Percentiles rank a stretch among this genome's conserved stretches.
Evolutionary conservation across 2,888 invertebrate species (phyloP).

Genomic region (Herminia tarsipennalis): DNA sequence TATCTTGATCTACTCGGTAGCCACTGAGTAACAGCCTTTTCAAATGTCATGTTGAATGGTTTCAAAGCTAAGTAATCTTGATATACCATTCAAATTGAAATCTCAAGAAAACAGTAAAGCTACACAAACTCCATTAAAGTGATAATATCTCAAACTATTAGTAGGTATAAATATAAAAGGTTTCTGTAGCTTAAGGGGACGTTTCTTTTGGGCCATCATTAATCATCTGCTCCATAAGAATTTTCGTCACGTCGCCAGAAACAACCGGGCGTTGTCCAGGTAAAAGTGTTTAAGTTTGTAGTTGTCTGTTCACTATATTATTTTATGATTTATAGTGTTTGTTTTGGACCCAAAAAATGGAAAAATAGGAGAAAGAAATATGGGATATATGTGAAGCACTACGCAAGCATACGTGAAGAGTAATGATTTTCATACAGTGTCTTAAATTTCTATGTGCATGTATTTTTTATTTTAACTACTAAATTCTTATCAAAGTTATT

Average conservation of each 20-base stretch:
- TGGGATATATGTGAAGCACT: too few species aligned
- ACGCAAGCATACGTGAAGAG: too few species aligned
- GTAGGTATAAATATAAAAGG: constrained; percentile 24
- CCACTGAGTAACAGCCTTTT: too few species aligned
- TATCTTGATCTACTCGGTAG: too few species aligned
- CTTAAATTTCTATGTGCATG: too few species aligned
- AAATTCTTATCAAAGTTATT: too few species aligned
- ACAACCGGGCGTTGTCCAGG: constrained; percentile 35
- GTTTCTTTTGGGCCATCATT: constrained; percentile 27
- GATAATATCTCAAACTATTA: constrained; percentile 28
- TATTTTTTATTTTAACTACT: too few species aligned
- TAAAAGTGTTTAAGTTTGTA: constrained; percentile 43
- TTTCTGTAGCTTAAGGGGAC: constrained; percentile 17
- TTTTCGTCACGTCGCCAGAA: constrained; percentile 36
- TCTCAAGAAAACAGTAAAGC: too few species aligned
- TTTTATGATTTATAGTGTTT: constrained; percentile 39
- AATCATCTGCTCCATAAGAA: constrained; percentile 34
- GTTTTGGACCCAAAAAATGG: constrained; percentile 3
- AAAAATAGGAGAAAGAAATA: background rate
- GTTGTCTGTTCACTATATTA: constrained; percentile 35
- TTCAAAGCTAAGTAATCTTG: too few species aligned
- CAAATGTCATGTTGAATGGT: too few species aligned
- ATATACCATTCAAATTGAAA: too few species aligned
- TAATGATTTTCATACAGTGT: too few species aligned
- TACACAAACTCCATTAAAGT: constrained; percentile 3